Percentiles rank a stretch among this genome's conserved stretches.
phyloP scores from a whole-genome alignment of 2,888 invertebrate species.

The Cheilosia impressa region DNA sequence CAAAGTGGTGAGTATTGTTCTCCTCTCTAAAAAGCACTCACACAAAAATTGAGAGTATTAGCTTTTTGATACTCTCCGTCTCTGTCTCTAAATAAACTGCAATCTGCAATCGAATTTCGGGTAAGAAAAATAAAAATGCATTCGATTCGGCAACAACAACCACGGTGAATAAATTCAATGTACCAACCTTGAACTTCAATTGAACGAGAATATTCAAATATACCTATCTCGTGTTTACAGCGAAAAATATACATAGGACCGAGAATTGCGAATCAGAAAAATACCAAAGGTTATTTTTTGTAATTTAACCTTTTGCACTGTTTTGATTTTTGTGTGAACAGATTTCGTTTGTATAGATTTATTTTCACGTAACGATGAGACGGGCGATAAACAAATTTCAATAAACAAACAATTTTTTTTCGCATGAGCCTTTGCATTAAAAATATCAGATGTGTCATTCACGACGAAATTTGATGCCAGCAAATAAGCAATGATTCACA shows the following conservation, averaged over 20 bases:
- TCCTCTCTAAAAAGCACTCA: constrained; percentile 33
- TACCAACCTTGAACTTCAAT: constrained; percentile 73
- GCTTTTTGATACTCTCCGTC: not conserved
- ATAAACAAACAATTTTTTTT: too few relatives aligned
- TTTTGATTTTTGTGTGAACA: not conserved
- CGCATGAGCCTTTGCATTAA: too few relatives aligned
- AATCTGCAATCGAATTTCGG: constrained; percentile 42
- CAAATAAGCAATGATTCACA: not conserved
- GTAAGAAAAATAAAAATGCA: constrained; percentile 48
- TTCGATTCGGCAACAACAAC: constrained; percentile 25
- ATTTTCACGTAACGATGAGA: constrained; percentile 1
- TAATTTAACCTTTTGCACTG: constrained; percentile 19
- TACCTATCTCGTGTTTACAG: constrained; percentile 52
- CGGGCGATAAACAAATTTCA: constrained; percentile 18
- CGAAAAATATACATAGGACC: not conserved
- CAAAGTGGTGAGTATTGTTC: constrained; percentile 19
- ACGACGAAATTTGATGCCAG: not conserved
- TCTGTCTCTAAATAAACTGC: constrained; percentile 22
- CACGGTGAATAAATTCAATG: constrained; percentile 32
- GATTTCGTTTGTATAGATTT: not conserved
- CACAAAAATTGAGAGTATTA: not conserved
- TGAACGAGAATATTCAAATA: constrained; percentile 65
- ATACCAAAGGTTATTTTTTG: constrained; percentile 16
- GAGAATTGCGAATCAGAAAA: constrained; percentile 49
- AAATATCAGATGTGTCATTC: too few relatives aligned